Percentiles rank a stretch among this genome's conserved stretches.
Conservation (phyloP, 2,888 invertebrate species). For the Chouioia cunea region DNA sequence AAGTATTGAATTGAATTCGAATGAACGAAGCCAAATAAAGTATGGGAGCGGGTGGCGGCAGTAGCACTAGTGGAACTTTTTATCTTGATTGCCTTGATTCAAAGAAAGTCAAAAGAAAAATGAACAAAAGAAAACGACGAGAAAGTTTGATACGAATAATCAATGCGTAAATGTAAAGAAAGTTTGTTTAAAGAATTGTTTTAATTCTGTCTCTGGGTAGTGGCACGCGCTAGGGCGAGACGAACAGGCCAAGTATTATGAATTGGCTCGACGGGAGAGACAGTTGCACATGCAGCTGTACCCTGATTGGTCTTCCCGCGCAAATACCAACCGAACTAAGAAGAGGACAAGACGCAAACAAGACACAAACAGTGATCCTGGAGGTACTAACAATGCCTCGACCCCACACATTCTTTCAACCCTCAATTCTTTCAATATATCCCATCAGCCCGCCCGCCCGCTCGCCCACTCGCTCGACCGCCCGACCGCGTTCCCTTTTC, state of each 20-base stretch:
- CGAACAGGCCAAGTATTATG: slow-evolving; percentile 99
- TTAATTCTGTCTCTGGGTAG: slow-evolving; percentile 73
- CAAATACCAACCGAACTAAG: slow-evolving; percentile 99
- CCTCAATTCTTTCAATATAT: slow-evolving; percentile 8
- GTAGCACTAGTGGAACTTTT: slow-evolving; percentile 62
- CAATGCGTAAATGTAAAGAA: slow-evolving; percentile 52
- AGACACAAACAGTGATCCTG: slow-evolving; percentile 89
- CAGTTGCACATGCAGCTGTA: slow-evolving; percentile 99
- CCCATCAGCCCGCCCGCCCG: background rate
- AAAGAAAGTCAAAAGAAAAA: slow-evolving; percentile 1
- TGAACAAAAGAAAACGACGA: slow-evolving; percentile 23
- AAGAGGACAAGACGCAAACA: slow-evolving; percentile 98
- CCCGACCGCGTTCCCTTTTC: slow-evolving; percentile 16
- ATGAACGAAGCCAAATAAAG: slow-evolving; percentile 52
- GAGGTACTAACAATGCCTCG: slow-evolving; percentile 83
- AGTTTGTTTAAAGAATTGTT: slow-evolving; percentile 61
- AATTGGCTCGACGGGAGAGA: slow-evolving; percentile 97
- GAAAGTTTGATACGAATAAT: slow-evolving; percentile 6
- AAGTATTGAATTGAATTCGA: slow-evolving; percentile 49
- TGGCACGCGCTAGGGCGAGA: slow-evolving; percentile 99
- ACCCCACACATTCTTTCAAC: slow-evolving; percentile 52
- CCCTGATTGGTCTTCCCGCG: slow-evolving; percentile 99
- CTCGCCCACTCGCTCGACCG: background rate
- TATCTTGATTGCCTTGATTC: slow-evolving; percentile 52
- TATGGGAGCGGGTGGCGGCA: slow-evolving; percentile 64